Evolutionary conservation across 1,140 invertebrate genomes (phyloP).

Genomic region (Patella vulgata): DNA sequence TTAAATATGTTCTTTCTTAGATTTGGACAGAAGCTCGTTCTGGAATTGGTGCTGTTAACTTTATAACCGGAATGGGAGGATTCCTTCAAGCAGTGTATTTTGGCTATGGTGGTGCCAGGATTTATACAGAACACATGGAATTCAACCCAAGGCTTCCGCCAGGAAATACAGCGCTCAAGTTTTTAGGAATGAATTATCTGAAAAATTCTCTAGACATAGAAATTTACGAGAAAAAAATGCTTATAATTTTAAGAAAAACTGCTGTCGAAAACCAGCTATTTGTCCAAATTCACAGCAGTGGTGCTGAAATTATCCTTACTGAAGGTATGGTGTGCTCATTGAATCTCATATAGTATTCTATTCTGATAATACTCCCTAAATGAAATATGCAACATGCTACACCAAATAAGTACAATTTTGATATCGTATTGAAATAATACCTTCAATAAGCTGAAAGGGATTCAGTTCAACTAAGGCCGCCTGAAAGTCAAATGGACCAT

Average conservation of each 20-base stretch:
- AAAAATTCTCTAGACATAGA: conserved; percentile 26
- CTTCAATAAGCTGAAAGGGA: neutral
- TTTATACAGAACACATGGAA: conserved; percentile 50
- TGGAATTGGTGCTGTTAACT: conserved; percentile 64
- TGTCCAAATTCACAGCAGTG: too few species aligned
- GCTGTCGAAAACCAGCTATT: too few species aligned
- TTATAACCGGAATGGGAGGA: conserved; percentile 69
- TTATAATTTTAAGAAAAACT: too few species aligned
- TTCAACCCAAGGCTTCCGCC: conserved; percentile 56
- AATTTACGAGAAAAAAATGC: conserved; percentile 15
- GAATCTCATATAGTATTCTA: too few species aligned
- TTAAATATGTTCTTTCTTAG: too few species aligned
- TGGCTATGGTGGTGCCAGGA: conserved; percentile 66
- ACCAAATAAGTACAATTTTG: neutral
- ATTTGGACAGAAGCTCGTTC: too few species aligned
- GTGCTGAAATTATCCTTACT: conserved; percentile 8
- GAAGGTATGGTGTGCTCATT: conserved; percentile 10
- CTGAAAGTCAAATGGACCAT: neutral
- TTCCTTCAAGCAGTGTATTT: conserved; percentile 63
- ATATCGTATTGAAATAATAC: too few species aligned
- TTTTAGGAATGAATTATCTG: conserved; percentile 48
- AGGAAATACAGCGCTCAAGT: conserved; percentile 36
- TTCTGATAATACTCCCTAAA: neutral
- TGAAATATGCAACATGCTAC: neutral
- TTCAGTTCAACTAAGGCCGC: neutral